These are phyloP conservation scores for Oreochromis tanganicae DNA, from an alignment of 2,113 vertebrate genomes.

Conservation along the genomic window DNA sequence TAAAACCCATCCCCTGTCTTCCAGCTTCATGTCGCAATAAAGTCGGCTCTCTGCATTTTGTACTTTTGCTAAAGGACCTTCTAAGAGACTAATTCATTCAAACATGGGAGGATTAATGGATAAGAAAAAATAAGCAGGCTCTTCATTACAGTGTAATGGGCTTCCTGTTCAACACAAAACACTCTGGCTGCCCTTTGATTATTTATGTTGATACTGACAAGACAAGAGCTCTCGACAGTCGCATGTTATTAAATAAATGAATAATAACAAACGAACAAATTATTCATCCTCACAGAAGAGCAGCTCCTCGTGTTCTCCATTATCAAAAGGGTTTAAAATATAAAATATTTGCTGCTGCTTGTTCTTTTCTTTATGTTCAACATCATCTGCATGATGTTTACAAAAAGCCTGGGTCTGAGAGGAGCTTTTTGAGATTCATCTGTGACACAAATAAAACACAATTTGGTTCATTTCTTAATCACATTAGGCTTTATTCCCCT, in stretches of 20 bases:
- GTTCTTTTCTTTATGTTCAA: not conserved
- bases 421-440: not conserved
- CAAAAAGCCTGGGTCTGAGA: not conserved
- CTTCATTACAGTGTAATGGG: slow-evolving; percentile 8
- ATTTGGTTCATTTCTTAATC: not conserved
- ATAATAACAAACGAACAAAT: slow-evolving; percentile 17
- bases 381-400: not conserved
- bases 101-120: not conserved
- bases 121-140: slow-evolving; percentile 2
- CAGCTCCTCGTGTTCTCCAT: not conserved
- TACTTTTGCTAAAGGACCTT: not conserved
- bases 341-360: not conserved
- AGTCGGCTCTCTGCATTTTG: not conserved
- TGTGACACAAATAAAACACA: not conserved
- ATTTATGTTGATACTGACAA: slow-evolving; percentile 20
- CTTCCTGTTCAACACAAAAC: slow-evolving; percentile 3
- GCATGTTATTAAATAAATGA: not conserved
- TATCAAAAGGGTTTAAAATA: not conserved
- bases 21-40: not conserved
- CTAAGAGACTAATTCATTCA: not conserved
- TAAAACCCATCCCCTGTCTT: not conserved
- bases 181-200: slow-evolving; percentile 19
- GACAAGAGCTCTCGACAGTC: slow-evolving; percentile 22
- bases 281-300: not conserved
- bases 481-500: not conserved